Evolutionary conservation across 2,113 vertebrate genomes (phyloP).

Genomic region (Serranochromis macrocephalus): DNA sequence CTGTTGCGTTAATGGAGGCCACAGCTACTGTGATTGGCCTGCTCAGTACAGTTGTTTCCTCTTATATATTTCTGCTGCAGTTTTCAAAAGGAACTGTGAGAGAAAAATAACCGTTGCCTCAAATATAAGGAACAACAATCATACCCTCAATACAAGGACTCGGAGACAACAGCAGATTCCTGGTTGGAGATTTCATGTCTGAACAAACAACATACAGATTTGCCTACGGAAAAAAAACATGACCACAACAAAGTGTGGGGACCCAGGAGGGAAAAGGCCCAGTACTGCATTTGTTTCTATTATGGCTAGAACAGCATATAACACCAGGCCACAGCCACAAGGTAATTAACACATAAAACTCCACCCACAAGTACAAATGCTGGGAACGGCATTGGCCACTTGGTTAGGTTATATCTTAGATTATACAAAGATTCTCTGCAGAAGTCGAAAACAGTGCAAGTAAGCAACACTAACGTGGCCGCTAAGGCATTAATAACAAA

Average conservation of each 20-base stretch:
- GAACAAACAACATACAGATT: neutral
- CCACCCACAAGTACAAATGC: neutral
- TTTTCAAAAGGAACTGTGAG: neutral
- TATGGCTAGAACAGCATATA: neutral
- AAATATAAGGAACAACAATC: neutral
- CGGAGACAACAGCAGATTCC: neutral
- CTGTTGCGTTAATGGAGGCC: neutral
- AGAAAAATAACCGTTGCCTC: neutral
- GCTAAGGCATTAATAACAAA: neutral
- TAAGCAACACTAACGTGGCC: neutral
- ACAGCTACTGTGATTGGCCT: neutral
- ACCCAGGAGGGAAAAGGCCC: neutral
- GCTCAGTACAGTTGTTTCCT: neutral
- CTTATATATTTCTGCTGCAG: neutral
- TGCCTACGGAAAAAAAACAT: rapidly evolving
- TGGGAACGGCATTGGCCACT: neutral
- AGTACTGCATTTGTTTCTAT: neutral
- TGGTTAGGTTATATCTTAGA: neutral
- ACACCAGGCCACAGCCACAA: neutral
- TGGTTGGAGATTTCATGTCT: neutral
- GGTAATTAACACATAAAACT: neutral
- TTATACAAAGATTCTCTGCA: neutral
- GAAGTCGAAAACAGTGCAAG: neutral
- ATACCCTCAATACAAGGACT: neutral
- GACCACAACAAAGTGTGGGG: neutral